Evolutionary conservation across 1,140 invertebrate species (phyloP).

Genomic region (Latrodectus geometricus): DNA sequence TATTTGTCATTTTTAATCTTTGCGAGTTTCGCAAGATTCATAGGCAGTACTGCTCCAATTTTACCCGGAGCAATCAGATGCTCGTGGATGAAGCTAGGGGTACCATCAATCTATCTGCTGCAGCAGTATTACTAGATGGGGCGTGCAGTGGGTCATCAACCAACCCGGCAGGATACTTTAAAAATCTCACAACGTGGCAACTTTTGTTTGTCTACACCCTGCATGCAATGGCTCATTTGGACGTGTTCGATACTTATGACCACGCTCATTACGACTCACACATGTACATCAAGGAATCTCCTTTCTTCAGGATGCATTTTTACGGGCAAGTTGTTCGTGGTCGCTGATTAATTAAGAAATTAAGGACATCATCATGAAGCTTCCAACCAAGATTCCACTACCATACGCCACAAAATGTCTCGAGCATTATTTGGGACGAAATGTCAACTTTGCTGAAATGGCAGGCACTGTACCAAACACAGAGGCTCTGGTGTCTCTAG

Average conservation of each 20-base stretch:
- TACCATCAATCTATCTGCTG: conserved; percentile 24
- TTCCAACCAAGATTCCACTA: too few species aligned
- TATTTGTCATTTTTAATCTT: conserved; percentile 10
- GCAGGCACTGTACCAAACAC: neutral
- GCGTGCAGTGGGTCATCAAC: too few species aligned
- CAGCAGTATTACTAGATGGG: neutral
- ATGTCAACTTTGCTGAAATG: neutral
- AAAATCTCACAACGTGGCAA: neutral
- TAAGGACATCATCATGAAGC: too few species aligned
- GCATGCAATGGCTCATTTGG: conserved; percentile 31
- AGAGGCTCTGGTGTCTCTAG: neutral
- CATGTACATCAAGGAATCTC: neutral
- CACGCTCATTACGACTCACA: conserved; percentile 35
- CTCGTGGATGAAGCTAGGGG: conserved; percentile 16
- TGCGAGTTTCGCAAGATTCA: neutral
- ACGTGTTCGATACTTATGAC: conserved; percentile 21
- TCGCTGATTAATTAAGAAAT: too few species aligned
- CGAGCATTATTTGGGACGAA: neutral
- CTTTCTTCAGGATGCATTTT: conserved; percentile 22
- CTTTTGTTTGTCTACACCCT: conserved; percentile 1
- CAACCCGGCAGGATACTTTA: conserved; percentile 4
- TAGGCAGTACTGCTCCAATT: neutral
- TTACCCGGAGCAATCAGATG: neutral
- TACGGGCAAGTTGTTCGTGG: neutral
- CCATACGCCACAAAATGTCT: too few species aligned